phyloP scores from a whole-genome alignment of 2,797 vertebrate species.

The Melanotaenia boesemani region DNA sequence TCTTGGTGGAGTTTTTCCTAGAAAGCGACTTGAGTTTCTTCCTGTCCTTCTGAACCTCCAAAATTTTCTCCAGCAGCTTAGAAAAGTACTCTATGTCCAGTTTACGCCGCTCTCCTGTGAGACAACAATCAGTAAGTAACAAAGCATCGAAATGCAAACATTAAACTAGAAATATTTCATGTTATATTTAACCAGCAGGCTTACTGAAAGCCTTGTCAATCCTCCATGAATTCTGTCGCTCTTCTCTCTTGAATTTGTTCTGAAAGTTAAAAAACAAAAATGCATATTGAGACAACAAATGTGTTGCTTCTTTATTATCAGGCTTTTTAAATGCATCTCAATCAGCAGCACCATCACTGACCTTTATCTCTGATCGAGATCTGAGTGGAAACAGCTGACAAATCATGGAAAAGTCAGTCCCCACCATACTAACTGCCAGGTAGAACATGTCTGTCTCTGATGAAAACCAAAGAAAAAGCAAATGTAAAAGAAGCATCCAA shows the following conservation, averaged over 20 bases:
- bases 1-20: constrained; percentile 73
- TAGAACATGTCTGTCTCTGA: constrained; percentile 99
- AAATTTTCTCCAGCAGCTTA: constrained; percentile 89
- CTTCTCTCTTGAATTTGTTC: constrained; percentile 99
- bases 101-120: constrained; percentile 89
- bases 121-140: constrained; percentile 2
- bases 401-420: constrained; percentile 98
- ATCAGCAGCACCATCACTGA: constrained; percentile 54
- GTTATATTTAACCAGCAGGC: constrained; percentile 47
- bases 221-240: constrained; percentile 93
- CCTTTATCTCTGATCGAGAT: constrained; percentile 95
- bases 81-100: constrained; percentile 95
- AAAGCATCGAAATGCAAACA: background rate
- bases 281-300: background rate
- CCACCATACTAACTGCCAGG: constrained; percentile 97
- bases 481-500: background rate
- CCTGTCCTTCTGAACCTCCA: constrained; percentile 87
- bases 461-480: constrained; percentile 18
- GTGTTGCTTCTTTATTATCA: no score
- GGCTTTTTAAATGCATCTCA: background rate
- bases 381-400: constrained; percentile 95
- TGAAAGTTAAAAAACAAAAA: constrained; percentile 60
- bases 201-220: constrained; percentile 99
- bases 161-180: background rate
- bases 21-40: constrained; percentile 81